Percentiles rank a stretch among this genome's conserved stretches.
Conservation (phyloP, 2,113 vertebrate species). For the Myotis yumanensis region DNA sequence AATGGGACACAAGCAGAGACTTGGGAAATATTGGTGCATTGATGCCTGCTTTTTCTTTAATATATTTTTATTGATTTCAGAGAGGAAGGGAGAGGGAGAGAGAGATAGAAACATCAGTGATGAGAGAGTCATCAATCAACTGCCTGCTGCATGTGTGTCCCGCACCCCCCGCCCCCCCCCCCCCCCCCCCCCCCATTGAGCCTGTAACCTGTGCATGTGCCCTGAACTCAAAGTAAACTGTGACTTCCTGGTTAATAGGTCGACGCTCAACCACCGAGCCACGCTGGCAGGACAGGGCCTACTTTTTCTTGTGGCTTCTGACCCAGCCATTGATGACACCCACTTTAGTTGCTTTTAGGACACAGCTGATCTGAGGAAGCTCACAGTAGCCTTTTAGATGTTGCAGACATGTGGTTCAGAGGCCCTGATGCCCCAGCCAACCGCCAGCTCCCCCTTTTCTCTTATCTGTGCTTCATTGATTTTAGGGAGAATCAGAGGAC, state of each 20-base stretch:
- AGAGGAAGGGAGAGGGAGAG: too few relatives aligned
- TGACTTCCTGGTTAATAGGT: too few relatives aligned
- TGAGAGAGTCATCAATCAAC: too few relatives aligned
- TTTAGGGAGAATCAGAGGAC: background rate
- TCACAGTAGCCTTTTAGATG: background rate
- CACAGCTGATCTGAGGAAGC: background rate
- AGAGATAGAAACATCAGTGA: too few relatives aligned
- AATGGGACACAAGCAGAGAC: background rate
- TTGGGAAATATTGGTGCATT: background rate
- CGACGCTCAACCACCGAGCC: too few relatives aligned
- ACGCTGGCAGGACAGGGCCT: too few relatives aligned
- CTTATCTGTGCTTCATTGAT: background rate
- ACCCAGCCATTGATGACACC: background rate
- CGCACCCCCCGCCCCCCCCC: too few relatives aligned
- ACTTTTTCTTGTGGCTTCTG: background rate
- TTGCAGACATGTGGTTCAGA: accelerated
- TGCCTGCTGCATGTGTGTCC: too few relatives aligned
- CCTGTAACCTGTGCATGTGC: too few relatives aligned
- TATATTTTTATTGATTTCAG: too few relatives aligned
- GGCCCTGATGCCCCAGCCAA: background rate
- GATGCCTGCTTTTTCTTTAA: background rate
- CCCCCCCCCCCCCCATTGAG: too few relatives aligned
- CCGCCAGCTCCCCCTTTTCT: background rate
- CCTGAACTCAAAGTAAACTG: too few relatives aligned
- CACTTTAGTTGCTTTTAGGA: background rate